phyloP scores from a whole-genome alignment of 2,113 vertebrate genomes.

The Corythaeola cristata region DNA sequence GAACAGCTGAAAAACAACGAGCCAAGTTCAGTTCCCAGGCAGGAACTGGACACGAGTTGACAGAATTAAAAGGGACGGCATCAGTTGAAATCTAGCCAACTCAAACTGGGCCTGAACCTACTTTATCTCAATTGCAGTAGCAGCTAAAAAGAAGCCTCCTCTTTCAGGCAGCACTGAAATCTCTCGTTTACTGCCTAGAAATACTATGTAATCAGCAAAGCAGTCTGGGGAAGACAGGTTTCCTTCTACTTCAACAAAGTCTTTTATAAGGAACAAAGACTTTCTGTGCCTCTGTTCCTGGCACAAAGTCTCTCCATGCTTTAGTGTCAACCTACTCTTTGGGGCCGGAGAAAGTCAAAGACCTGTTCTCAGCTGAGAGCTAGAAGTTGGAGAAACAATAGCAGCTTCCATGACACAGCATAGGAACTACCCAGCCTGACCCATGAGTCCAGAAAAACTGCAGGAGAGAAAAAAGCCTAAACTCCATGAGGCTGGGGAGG shows the following conservation, averaged over 20 bases:
- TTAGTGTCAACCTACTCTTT: background rate
- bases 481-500: background rate
- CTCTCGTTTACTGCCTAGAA: background rate
- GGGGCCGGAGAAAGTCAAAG: background rate
- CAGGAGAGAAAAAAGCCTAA: background rate
- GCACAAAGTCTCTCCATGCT: background rate
- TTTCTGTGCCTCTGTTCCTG: constrained; percentile 47
- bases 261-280: constrained; percentile 42
- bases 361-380: background rate
- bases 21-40: constrained; percentile 35
- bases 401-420: background rate
- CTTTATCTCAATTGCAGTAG: constrained; percentile 36
- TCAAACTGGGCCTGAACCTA: constrained; percentile 27
- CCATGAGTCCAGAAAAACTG: background rate
- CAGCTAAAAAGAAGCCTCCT: constrained; percentile 42
- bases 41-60: constrained; percentile 14
- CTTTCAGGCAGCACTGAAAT: constrained; percentile 17
- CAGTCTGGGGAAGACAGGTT: constrained; percentile 1
- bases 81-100: constrained; percentile 29
- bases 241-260: constrained; percentile 35
- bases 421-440: background rate
- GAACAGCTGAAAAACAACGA: constrained; percentile 27
- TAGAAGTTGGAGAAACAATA: background rate
- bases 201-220: constrained; percentile 4
- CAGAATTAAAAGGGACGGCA: constrained; percentile 50